These are phyloP conservation scores for Zoanthus solanderi DNA, from an alignment of 92 coral and sea anemone species.

Conservation along the genomic window DNA sequence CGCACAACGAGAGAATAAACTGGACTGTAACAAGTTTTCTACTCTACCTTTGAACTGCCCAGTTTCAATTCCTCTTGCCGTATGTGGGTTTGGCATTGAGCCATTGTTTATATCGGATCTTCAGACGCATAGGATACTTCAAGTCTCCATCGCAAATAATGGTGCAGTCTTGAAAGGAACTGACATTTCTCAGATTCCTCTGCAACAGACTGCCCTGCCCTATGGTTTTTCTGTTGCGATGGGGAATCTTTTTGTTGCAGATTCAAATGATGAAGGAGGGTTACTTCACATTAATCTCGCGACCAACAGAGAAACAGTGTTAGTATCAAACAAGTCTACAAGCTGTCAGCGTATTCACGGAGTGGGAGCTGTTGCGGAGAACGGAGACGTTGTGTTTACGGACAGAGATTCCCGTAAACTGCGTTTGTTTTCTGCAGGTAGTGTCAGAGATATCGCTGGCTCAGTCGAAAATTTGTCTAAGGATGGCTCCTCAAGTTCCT, in stretches of 20 bases:
- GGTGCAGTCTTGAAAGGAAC: conserved; percentile 60
- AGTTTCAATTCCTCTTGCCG: conserved; percentile 40
- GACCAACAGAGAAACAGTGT: conserved; percentile 28
- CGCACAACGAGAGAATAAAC: conserved; percentile 32
- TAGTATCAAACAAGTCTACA: conserved; percentile 38
- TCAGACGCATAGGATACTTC: conserved; percentile 22
- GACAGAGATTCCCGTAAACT: conserved; percentile 57
- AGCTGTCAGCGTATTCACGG: conserved; percentile 54
- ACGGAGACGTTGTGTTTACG: conserved; percentile 45
- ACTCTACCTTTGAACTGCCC: conserved; percentile 32
- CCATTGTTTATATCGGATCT: conserved; percentile 46
- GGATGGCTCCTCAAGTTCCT: conserved; percentile 52
- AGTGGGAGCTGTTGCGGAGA: conserved; percentile 16
- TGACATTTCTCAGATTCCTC: conserved; percentile 25
- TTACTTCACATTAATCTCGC: conserved; percentile 41
- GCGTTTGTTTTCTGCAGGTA: conserved; percentile 8
- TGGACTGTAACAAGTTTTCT: conserved; percentile 47
- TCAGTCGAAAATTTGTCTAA: conserved; percentile 39
- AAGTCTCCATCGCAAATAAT: conserved; percentile 55
- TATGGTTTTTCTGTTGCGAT: conserved; percentile 48
- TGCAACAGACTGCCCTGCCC: conserved; percentile 43
- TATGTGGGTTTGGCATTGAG: conserved; percentile 57
- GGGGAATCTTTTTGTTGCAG: conserved; percentile 40
- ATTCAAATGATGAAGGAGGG: conserved; percentile 62
- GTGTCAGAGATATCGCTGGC: conserved; percentile 57